Evolutionary conservation across 1,140 invertebrate genomes (phyloP), one percentile per base, ranked within the genome.

Genomic region (Sipha flava): DNA sequence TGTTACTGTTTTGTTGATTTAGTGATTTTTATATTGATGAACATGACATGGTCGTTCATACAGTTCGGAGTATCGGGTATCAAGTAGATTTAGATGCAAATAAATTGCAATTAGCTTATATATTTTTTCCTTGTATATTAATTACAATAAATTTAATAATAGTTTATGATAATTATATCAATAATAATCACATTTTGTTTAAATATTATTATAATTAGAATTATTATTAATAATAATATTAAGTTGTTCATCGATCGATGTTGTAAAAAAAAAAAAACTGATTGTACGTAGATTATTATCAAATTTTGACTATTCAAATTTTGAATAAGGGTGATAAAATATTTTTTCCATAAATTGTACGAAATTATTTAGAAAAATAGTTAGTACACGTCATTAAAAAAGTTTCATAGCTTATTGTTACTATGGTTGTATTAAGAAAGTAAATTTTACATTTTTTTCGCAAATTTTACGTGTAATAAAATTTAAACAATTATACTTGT

Each of bases 31-130:
- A 57, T 77, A 57, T 57, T 77, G 52, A 77, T 77, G 73, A 77
- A 77, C 49, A 77, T 52, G 73, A 77, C 73, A 77, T 54, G 73
- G 73, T 77, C 73, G 73, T 77, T 77, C 73, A 77, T 77, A 77
- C 73, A 77, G 73, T 77, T 77, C 73, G 73, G 73, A 77, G 52
- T 77, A 77, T 77, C 73, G 73, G 73, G 73, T 77, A 77, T 77
- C 73, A 77, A 77, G 73, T 77, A 77, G 73, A 57, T 77, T 77
- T 57, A 77, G 73, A 77, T 52, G 73, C 73, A 77, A 59, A 77
- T 70, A 29, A 77, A 77, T 77, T 77, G 73, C 73, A 77, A 77
- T 59, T 40, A 77, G 49, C 31, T 16, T 40, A 29, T 77, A 77
- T 75, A 54, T 77, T 52, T 75, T 75, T 52, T 45, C 31, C 70